Base-by-base conservation (phyloP, 2,113 vertebrate genomes). In the Zapus hudsonius region DNA sequence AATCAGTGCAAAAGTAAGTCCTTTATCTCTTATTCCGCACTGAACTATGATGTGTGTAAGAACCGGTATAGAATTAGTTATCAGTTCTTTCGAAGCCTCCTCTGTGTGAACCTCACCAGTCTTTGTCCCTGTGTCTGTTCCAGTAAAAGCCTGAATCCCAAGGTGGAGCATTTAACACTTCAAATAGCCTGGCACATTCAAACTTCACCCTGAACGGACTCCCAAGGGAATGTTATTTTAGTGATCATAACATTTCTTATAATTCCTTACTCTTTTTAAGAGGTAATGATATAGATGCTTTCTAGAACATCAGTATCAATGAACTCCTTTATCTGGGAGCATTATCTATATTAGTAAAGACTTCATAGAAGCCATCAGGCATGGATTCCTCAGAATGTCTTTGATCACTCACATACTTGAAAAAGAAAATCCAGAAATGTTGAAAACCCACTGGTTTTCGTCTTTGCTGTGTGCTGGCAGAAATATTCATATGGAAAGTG, bases 101-200 rank as follows among this genome's bases (percentile, higher is more conserved):
- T 84, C 52, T 13, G 7, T 2, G 0, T 8, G 69, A 70, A 10
- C 47, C 73, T 59, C 59, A 72, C n/a, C 75, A 27, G 72, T 66
- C 64, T 91, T 91, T 92, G 75, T 57, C 67, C 67, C 63, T 93
- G 61, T 27, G 90, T 4, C 1, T 15, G 25, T 83, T 93, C 91
- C 94, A 91, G 11, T 47, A 76, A 87, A 93, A 95, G 93, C 82
- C 95, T 17, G 7, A 92, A 96, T 90, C 96, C 91, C 88, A 95
- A 84, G 85, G 80, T 75, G 73, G 91, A 79, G 92, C 87, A 95
- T 66, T 92, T 89, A 97, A 95, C 76, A 86, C 92, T 95, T 96
- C 95, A 93, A 94, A 95, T 94, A 96, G 84, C 79, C 83, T 69
- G 23, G 83, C 94, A 16, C 5, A 16, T 85, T 78, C 90, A 69